Percentiles rank a stretch among this genome's conserved stretches.
Evolutionary conservation across 1,140 invertebrate species (phyloP).

Genomic region (Drosophila ficusphila): DNA sequence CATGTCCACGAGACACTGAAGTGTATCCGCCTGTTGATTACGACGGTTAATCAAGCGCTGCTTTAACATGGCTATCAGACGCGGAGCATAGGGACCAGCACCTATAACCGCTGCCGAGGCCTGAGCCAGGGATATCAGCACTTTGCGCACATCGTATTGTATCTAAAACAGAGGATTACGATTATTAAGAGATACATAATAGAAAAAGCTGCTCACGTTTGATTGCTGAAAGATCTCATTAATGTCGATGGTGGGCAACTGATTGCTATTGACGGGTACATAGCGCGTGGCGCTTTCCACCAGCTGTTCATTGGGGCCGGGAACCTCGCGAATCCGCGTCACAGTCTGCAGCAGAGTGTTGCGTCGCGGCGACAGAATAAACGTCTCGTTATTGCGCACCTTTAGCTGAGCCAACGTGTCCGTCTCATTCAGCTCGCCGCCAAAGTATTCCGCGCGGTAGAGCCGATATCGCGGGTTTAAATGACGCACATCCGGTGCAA

Average conservation of each 20-base stretch:
- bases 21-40: slow-evolving; percentile 72
- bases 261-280: slow-evolving; percentile 30
- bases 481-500: slow-evolving; percentile 73
- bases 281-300: slow-evolving; percentile 70
- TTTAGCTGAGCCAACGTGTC: slow-evolving; percentile 63
- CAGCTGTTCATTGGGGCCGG: slow-evolving; percentile 65
- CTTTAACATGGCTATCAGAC: slow-evolving; percentile 80
- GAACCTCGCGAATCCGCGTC: slow-evolving; percentile 56
- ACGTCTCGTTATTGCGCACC: slow-evolving; percentile 72
- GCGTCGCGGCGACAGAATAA: slow-evolving; percentile 63
- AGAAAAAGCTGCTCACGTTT: slow-evolving; percentile 51
- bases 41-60: slow-evolving; percentile 77
- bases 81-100: slow-evolving; percentile 75
- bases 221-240: slow-evolving; percentile 83
- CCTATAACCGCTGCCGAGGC: slow-evolving; percentile 78
- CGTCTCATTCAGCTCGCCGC: slow-evolving; percentile 66
- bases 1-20: slow-evolving; percentile 83
- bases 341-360: slow-evolving; percentile 52
- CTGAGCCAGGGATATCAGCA: slow-evolving; percentile 79
- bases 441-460: slow-evolving; percentile 70
- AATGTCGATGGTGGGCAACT: slow-evolving; percentile 74
- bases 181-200: not conserved
- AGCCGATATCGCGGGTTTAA: slow-evolving; percentile 73
- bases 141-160: slow-evolving; percentile 83
- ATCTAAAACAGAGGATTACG: slow-evolving; percentile 36